Evolutionary conservation across 2,888 invertebrate species (phyloP).

Genomic region (Lasioglossum calceatum): DNA sequence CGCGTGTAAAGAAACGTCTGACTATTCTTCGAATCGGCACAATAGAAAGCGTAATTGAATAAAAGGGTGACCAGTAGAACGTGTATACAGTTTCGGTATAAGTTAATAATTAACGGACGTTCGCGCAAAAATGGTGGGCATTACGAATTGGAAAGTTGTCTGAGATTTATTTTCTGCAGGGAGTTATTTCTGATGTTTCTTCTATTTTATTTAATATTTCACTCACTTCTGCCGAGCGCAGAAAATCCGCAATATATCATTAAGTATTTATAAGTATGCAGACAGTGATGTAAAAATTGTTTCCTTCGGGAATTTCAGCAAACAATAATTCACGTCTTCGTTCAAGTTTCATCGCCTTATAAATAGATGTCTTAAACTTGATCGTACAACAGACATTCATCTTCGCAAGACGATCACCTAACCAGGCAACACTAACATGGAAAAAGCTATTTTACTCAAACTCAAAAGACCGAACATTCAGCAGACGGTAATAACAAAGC

Average conservation of each 20-base stretch:
- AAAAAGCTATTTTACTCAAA: background rate
- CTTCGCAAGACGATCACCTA: background rate
- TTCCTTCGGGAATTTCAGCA: background rate
- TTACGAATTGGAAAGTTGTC: background rate
- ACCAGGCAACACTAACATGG: background rate
- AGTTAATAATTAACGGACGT: background rate
- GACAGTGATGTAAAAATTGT: background rate
- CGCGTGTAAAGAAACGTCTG: background rate
- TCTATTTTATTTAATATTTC: too few species aligned
- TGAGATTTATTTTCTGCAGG: background rate
- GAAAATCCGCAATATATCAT: too few species aligned
- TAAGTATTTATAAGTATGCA: background rate
- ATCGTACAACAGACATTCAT: background rate
- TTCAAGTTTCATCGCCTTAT: background rate
- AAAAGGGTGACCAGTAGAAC: background rate
- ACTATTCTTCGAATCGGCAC: conserved; percentile 13
- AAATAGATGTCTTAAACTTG: background rate
- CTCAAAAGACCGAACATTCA: background rate
- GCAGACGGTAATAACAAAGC: background rate
- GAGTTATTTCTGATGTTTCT: background rate
- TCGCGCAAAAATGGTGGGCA: background rate
- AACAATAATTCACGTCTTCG: background rate
- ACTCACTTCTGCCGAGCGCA: too few species aligned
- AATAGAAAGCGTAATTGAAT: conserved; percentile 41
- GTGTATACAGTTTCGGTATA: background rate